Evolutionary conservation across 2,888 invertebrate genomes (phyloP), one percentile per base, ranked within the genome.

Genomic region (Caenorhabditis sp.): DNA sequence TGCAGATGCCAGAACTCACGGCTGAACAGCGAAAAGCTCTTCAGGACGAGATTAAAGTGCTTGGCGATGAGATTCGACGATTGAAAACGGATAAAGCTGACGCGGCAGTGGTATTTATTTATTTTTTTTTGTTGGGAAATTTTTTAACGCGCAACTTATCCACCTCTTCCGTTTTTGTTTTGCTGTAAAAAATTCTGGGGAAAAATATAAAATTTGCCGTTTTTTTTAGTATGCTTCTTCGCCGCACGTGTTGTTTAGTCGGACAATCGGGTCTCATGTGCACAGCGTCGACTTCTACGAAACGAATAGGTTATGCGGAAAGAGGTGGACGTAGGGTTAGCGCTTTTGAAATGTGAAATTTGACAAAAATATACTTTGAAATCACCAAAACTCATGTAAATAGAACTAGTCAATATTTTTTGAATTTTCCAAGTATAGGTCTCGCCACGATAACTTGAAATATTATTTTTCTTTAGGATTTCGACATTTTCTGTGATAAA

Each of bases 321-420:
- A 77, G 86, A 58, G 70, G 83, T 54, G 86, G 86, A 62, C 64
- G 82, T 72, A 63, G 78, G 81, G 85, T 85, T n/a, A 19, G 26
- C 37, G 43, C 27, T 31, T 31, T 31, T 31, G 4, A 6, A 21
- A 64, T 50, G 19, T 6, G 12, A 27, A 37, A 21, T 14, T 50
- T 8, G 31, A 31, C 26, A n/a, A 59, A 36, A 37, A 49, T 6
- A 63, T 64, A 49, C 4, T 58, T 37, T 37, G 4, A 1, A 53
- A 5, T n/a, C n/a, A n/a, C n/a, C n/a, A n/a, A n/a, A n/a, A n/a
- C n/a, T n/a, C n/a, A n/a, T n/a, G n/a, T n/a, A n/a, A n/a, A n/a
- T n/a, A n/a, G n/a, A n/a, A n/a, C n/a, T n/a, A n/a, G n/a, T n/a
- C n/a, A n/a, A n/a, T n/a, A n/a, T n/a, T n/a, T n/a, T n/a, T n/a